These are phyloP conservation scores for Triplophysa dalaica DNA, from an alignment of 2,113 vertebrate genomes.

Conservation along the genomic window DNA sequence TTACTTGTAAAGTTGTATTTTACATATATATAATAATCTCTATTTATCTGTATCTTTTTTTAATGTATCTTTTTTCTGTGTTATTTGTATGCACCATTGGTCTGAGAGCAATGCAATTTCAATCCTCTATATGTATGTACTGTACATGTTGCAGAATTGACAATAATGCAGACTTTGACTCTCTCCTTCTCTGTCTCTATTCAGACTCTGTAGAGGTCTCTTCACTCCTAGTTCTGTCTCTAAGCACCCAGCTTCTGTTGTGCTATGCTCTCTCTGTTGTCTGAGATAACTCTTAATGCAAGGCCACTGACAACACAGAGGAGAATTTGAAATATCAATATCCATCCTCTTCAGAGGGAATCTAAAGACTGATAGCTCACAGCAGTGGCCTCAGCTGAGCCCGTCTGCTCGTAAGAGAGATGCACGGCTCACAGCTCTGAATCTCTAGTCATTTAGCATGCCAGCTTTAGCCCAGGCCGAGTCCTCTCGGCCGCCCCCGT, in stretches of 20 bases:
- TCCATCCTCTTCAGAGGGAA: conserved; percentile 39
- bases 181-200: background rate
- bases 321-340: conserved; percentile 48
- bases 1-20: too few relatives aligned
- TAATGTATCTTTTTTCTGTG: too few relatives aligned
- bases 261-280: conserved; percentile 16
- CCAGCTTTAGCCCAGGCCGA: conserved; percentile 20
- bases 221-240: conserved; percentile 5
- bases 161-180: too few relatives aligned
- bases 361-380: conserved; percentile 32
- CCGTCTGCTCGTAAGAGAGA: conserved; percentile 31
- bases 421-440: conserved; percentile 19
- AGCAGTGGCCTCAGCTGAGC: conserved; percentile 41
- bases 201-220: background rate
- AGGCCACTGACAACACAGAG: conserved; percentile 38
- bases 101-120: too few relatives aligned
- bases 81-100: too few relatives aligned
- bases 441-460: conserved; percentile 44
- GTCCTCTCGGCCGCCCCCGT: conserved; percentile 9
- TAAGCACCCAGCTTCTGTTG: conserved; percentile 19
- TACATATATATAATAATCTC: too few relatives aligned
- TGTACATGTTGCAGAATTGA: too few relatives aligned
- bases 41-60: too few relatives aligned
- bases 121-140: too few relatives aligned
- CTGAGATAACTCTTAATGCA: conserved; percentile 41